These are phyloP conservation scores for Cephus sareptanus DNA, from an alignment of 2,888 invertebrate species.

Conservation along the genomic window DNA sequence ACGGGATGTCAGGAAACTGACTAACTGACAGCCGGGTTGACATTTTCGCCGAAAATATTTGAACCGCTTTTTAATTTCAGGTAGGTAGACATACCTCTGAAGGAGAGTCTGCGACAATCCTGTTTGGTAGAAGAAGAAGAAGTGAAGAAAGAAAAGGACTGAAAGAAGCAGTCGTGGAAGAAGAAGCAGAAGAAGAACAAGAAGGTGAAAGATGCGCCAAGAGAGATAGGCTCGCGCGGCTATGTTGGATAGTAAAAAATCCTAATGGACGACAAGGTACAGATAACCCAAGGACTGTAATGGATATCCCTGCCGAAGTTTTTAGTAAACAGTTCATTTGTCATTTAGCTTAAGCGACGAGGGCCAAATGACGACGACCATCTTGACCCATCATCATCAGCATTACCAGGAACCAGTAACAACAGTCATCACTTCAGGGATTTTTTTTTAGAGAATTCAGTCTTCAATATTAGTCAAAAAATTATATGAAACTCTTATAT, in stretches of 20 bases:
- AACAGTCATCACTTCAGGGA: background rate
- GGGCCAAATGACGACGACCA: background rate
- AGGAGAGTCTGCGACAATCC: conserved; percentile 2
- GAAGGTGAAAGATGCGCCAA: conserved; percentile 32
- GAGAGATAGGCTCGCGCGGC: conserved; percentile 34
- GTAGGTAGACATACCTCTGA: conserved; percentile 11
- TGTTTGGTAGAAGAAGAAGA: background rate
- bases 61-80: conserved; percentile 24
- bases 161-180: background rate
- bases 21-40: conserved; percentile 18
- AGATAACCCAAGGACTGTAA: conserved; percentile 41
- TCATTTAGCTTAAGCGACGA: conserved; percentile 39
- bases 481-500: background rate
- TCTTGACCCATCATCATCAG: background rate
- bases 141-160: background rate
- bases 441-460: background rate
- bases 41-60: conserved; percentile 31
- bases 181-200: conserved; percentile 2
- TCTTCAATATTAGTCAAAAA: no score
- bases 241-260: conserved; percentile 42
- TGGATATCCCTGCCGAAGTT: conserved; percentile 42
- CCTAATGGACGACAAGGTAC: conserved; percentile 50
- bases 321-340: conserved; percentile 58
- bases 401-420: background rate
- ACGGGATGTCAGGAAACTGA: conserved; percentile 9